Evolutionary conservation across 1,140 invertebrate genomes (phyloP).

Genomic region (Leptinotarsa undecemlineata): DNA sequence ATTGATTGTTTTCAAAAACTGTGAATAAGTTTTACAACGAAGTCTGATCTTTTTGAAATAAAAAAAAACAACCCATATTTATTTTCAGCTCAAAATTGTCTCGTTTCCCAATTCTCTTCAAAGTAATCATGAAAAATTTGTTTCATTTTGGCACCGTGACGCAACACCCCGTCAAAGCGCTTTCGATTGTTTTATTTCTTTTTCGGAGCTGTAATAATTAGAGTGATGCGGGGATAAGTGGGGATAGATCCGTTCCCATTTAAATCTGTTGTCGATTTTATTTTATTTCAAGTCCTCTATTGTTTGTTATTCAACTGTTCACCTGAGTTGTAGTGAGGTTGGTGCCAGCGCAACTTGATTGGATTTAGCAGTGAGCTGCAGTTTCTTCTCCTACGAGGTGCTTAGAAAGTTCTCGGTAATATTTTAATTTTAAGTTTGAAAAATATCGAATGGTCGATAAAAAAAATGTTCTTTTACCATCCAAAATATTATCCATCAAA

Average conservation of each 20-base stretch:
- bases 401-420: neutral
- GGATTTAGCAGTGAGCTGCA: neutral
- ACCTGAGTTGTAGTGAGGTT: conserved; percentile 5
- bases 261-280: conserved; percentile 30
- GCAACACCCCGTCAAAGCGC: neutral
- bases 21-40: too few relatives aligned
- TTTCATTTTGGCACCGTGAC: too few relatives aligned
- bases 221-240: conserved; percentile 19
- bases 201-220: conserved; percentile 17
- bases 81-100: too few relatives aligned
- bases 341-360: neutral
- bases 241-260: conserved; percentile 25
- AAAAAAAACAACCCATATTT: too few relatives aligned
- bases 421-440: too few relatives aligned
- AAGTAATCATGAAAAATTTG: too few relatives aligned
- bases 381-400: conserved; percentile 12
- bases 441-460: too few relatives aligned
- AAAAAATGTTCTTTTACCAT: too few relatives aligned
- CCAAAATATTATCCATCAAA: too few relatives aligned
- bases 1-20: too few relatives aligned
- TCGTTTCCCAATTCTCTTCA: too few relatives aligned
- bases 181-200: neutral
- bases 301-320: neutral
- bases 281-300: conserved; percentile 18
- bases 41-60: too few relatives aligned